Base-by-base conservation (phyloP, 2,888 invertebrate species). In the Tryphoninae sp. region DNA sequence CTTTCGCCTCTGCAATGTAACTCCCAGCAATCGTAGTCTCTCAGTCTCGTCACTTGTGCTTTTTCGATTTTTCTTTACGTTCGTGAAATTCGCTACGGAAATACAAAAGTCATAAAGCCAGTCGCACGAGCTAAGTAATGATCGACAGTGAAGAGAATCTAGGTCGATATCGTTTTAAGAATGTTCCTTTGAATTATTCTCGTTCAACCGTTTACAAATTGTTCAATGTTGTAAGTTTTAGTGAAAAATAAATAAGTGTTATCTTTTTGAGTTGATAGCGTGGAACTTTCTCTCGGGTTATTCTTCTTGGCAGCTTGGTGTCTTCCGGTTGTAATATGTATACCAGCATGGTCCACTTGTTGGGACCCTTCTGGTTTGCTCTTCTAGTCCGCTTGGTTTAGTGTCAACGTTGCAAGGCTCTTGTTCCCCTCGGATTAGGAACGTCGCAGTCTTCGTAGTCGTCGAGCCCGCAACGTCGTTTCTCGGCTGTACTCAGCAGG, bases 31-130 rank as follows among this genome's bases (percentile, higher is more conserved):
- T 33, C 33, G 33, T 33, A 3, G 33, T 33, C 33, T 33, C 33
- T 33, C 33, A 33, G 33, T 33, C 33, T 33, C 33, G 33, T 33
- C 7, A 33, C 33, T 33, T 4, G 33, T 6, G 33, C 33, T 6
- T 33, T 33, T 33, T 33, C 33, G 6, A 33, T 33, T 33, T 33
- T 33, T 6, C 33, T 33, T 33, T 33, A 75, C 75, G 75, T 67
- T 78, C 11, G 61, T 61, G 67, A 82, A 84, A 86, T 86, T 86
- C 84, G 80, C 80, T 55, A 61, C 64, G 59, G 62, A 78, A 84
- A 84, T 81, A 83, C 83, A 81, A 78, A 75, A 22, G 51, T 81
- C 79, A 78, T 86, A 85, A 86, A 84, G 72, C 84, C 26, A 75
- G 67, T 79, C 80, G 45, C 83, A 72, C 81, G 83, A 84, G 82